Base-by-base conservation (phyloP, 2,888 invertebrate genomes). In the Neoascia interrupta region DNA sequence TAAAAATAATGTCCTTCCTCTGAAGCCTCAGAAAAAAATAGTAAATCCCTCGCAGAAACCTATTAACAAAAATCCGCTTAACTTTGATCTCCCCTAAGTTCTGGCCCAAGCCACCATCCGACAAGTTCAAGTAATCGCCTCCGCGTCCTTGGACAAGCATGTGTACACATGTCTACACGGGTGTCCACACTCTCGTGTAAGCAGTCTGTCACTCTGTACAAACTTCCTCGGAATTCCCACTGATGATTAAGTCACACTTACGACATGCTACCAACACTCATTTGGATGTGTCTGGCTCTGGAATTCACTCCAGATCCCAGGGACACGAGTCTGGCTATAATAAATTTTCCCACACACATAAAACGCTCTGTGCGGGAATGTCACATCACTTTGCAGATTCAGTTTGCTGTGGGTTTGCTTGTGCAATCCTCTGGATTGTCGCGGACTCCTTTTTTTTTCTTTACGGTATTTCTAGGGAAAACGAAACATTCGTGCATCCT, bases 401-500 rank as follows among this genome's bases (percentile, higher is more conserved):
- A 28, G 34, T 58, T 21, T n/a, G n/a, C n/a, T n/a, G n/a, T n/a
- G n/a, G n/a, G n/a, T 36, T 18, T 21, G 41, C 23, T 45, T 31
- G 21, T 51, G 28, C 51, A 53, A 58, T 21, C n/a, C 37, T 39
- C 18, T 19, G 39, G 41, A n/a, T 56, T 10, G 1, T 19, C 26
- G 28, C 3, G 31, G 1, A 8, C 3, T 43, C 34, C 23, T 26
- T 37, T 21, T 56, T 28, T 1, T 72, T 63, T 56, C 28, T 10
- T 63, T 63, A 53, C 15, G 36, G 13, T 54, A 56, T 72, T 72
- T n/a, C 56, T 53, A 19, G 18, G 53, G 15, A 61, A 26, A 23
- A 43, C 63, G 75, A 69, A 61, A 69, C 76, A 70, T 54, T 47
- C 47, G 58, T 60, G 64, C 63, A 60, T 66, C 60, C 70, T 70